A percentile compares a stretch with the other conserved stretches of the same genome.
phyloP scores from a whole-genome alignment of 2,888 invertebrate species.

The Lochmaea capreae region DNA sequence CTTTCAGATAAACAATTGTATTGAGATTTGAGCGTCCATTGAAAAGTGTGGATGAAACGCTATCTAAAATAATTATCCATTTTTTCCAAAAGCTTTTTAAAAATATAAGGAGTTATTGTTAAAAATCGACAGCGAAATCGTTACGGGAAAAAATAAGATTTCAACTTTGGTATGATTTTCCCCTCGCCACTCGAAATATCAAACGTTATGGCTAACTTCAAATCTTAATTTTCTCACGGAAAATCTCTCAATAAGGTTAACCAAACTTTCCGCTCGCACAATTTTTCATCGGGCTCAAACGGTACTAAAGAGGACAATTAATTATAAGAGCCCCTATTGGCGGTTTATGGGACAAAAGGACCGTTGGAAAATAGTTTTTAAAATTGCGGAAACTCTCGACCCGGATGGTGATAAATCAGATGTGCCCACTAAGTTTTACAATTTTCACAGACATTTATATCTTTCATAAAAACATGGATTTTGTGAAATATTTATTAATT shows the following conservation, averaged over 20 bases:
- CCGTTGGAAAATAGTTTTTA: slow-evolving; percentile 33
- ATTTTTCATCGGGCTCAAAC: slow-evolving; percentile 33
- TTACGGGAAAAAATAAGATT: too few species aligned
- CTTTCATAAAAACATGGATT: background rate
- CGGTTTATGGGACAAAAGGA: slow-evolving; percentile 24
- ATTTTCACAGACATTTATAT: slow-evolving; percentile 22
- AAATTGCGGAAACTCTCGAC: slow-evolving; percentile 27
- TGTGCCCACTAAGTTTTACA: slow-evolving; percentile 15
- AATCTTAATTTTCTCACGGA: slow-evolving; percentile 22
- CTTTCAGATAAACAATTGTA: too few species aligned
- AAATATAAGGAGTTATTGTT: too few species aligned
- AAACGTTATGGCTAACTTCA: slow-evolving; percentile 21
- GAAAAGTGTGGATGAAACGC: too few species aligned
- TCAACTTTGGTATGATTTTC: background rate
- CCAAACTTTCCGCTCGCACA: slow-evolving; percentile 24
- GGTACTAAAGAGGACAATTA: slow-evolving; percentile 34
- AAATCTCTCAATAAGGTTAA: slow-evolving; percentile 34
- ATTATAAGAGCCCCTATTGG: slow-evolving; percentile 30
- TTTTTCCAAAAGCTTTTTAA: too few species aligned
- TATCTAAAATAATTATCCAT: too few species aligned
- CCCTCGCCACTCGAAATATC: slow-evolving; percentile 26
- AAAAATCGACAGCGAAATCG: too few species aligned
- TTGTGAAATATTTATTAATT: background rate
- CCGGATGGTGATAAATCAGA: slow-evolving; percentile 24
- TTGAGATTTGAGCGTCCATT: too few species aligned